Conservation (phyloP, 2,888 invertebrate genomes). For the Drosophila mimica region DNA sequence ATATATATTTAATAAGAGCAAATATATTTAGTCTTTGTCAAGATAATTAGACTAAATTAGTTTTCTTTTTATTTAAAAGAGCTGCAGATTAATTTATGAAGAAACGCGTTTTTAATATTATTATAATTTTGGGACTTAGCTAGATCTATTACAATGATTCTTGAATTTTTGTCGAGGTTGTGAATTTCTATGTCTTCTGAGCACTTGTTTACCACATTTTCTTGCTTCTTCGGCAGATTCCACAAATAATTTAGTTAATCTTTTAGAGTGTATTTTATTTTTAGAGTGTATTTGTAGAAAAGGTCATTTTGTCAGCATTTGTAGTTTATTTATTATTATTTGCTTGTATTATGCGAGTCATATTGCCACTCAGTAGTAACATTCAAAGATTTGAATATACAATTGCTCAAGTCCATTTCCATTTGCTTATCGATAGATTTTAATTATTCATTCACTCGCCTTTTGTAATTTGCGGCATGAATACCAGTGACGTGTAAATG, state of each 20-base stretch:
- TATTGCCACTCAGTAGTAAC: not conserved
- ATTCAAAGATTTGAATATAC: not conserved
- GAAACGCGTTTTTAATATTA: not conserved
- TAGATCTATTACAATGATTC: not conserved
- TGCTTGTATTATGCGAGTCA: not conserved
- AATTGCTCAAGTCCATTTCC: not conserved
- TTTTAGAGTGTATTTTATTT: not conserved
- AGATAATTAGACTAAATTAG: not conserved
- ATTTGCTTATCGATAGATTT: constrained; percentile 21
- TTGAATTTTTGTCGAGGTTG: not conserved
- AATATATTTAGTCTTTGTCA: not conserved
- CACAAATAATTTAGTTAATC: not conserved
- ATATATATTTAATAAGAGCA: not conserved
- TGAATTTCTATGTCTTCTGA: not conserved
- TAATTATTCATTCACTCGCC: constrained; percentile 48
- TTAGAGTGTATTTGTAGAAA: not conserved
- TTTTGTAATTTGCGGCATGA: constrained; percentile 43
- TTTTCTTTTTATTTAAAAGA: not conserved
- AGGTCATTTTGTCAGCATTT: not conserved
- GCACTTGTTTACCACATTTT: not conserved
- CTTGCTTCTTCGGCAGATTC: not conserved
- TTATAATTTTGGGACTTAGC: not conserved
- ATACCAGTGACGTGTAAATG: constrained; percentile 34
- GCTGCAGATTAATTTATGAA: not conserved
- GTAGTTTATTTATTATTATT: not conserved